Evolutionary conservation across 2,113 vertebrate species (phyloP).

Genomic region (Barnardius zonarius): DNA sequence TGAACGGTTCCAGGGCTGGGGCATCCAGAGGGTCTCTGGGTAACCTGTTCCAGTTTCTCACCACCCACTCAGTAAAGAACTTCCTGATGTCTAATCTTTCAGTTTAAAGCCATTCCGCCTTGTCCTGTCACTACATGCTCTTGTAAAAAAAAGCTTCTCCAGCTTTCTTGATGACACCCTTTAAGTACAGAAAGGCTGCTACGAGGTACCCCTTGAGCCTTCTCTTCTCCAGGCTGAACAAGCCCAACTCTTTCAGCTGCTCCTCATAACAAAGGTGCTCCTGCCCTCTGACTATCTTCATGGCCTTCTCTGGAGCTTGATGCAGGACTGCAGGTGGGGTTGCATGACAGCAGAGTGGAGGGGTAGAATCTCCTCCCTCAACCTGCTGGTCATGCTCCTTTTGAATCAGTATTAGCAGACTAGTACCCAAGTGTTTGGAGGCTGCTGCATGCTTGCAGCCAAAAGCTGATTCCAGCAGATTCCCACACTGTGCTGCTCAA

Average conservation of each 20-base stretch:
- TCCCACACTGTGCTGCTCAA: neutral
- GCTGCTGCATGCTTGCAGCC: neutral
- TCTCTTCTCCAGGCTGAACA: neutral
- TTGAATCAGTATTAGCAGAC: neutral
- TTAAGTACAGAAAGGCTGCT: neutral
- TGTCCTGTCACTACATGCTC: neutral
- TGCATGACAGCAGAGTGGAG: neutral
- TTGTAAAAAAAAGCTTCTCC: neutral
- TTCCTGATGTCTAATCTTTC: neutral
- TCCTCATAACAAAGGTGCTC: neutral
- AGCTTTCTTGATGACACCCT: neutral
- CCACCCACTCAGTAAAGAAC: neutral
- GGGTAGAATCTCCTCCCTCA: neutral
- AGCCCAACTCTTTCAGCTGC: neutral
- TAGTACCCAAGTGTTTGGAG: neutral
- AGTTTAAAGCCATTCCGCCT: neutral
- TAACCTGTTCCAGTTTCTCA: neutral
- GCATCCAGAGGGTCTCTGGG: neutral
- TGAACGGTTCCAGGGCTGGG: neutral
- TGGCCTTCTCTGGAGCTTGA: neutral
- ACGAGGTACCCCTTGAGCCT: neutral
- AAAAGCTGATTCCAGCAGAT: neutral
- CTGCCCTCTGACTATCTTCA: neutral
- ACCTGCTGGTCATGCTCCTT: neutral
- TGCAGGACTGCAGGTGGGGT: neutral